Evolutionary conservation across 2,888 invertebrate species (phyloP).

Genomic region (Megamerina dolium): DNA sequence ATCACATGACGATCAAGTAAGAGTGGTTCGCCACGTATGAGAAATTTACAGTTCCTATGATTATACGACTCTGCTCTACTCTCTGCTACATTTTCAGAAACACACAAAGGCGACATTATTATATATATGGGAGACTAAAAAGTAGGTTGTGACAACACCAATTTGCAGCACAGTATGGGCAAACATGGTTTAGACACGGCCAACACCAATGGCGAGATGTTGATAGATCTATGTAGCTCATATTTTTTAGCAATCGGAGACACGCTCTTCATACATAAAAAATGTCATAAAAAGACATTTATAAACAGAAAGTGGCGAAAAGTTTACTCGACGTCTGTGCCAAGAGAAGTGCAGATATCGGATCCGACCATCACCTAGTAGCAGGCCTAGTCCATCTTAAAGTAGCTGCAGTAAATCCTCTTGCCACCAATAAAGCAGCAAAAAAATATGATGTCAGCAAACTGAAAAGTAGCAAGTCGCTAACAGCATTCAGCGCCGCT

Average conservation of each 20-base stretch:
- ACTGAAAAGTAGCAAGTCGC: no score
- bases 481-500: no score
- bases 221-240: slow-evolving; percentile 2
- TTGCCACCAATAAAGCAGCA: no score
- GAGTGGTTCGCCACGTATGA: slow-evolving; percentile 1
- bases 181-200: slow-evolving; percentile 1
- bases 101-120: slow-evolving; percentile 1
- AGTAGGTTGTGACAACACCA: slow-evolving; percentile 1
- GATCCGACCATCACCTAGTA: slow-evolving; percentile 2
- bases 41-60: slow-evolving; percentile 3
- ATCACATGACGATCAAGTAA: slow-evolving; percentile 1
- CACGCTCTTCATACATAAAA: slow-evolving; percentile 2
- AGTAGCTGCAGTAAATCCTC: no score
- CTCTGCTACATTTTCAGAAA: not conserved
- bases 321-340: slow-evolving; percentile 4
- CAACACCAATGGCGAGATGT: slow-evolving; percentile 1
- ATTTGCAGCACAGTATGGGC: slow-evolving; percentile 1
- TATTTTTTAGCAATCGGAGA: not conserved
- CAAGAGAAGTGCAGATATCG: slow-evolving; percentile 3
- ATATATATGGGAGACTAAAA: slow-evolving; percentile 3
- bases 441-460: no score
- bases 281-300: slow-evolving; percentile 3
- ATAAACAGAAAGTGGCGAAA: slow-evolving; percentile 1
- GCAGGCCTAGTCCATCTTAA: not conserved
- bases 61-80: no score